Percentiles rank a stretch among this genome's conserved stretches.
These are phyloP conservation scores for Delichon dasypus DNA, from an alignment of 2,797 vertebrate species.

Conservation along the genomic window DNA sequence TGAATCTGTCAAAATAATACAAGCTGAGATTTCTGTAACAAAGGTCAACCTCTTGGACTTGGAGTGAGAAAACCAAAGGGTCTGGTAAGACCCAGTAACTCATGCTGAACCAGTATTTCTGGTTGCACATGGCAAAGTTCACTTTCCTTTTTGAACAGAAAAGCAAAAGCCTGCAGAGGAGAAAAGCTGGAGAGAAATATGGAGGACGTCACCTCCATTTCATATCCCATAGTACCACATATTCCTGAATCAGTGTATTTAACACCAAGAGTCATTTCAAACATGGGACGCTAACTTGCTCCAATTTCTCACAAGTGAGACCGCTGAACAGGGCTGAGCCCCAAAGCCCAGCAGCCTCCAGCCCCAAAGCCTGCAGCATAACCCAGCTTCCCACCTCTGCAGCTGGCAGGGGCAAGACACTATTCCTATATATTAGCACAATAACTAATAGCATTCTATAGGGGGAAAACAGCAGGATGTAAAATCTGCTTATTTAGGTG, in stretches of 20 bases:
- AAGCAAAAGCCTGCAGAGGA: background rate
- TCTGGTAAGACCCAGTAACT: background rate
- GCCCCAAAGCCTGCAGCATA: background rate
- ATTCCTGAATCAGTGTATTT: background rate
- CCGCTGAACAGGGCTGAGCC: rapidly evolving
- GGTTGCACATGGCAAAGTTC: background rate
- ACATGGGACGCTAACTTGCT: background rate
- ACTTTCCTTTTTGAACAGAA: background rate
- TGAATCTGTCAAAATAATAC: background rate
- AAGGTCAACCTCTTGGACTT: background rate
- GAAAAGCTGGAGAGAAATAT: background rate
- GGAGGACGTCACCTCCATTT: background rate
- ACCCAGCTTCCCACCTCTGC: background rate
- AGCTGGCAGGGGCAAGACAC: background rate
- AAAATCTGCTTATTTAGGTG: constrained; percentile 5
- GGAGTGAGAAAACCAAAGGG: background rate
- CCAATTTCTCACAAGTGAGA: background rate
- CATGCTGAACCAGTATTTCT: background rate
- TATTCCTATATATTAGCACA: background rate
- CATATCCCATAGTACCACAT: background rate
- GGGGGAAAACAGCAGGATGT: background rate
- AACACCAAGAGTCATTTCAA: background rate
- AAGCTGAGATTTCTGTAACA: background rate
- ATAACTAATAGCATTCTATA: background rate
- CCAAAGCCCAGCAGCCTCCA: background rate